Conservation (phyloP, 2,113 vertebrate genomes). For the Hepsetus odoe region DNA sequence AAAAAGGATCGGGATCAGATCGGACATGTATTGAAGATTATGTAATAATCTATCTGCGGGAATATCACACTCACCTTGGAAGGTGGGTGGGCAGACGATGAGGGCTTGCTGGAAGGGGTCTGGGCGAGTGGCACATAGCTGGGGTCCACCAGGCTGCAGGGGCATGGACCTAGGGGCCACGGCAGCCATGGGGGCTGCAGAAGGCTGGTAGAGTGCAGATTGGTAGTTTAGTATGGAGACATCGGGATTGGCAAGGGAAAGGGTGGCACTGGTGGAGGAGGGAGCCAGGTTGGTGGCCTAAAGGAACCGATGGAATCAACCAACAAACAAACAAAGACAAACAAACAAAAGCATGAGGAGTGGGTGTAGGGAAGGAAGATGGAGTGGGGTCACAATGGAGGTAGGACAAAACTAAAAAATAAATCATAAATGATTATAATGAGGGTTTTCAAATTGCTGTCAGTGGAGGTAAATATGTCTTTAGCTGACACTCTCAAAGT, state of each 20-base stretch:
- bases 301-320: slow-evolving; percentile 84
- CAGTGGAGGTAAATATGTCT: neutral
- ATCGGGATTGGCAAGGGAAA: slow-evolving; percentile 94
- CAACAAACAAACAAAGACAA: slow-evolving; percentile 50
- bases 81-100: slow-evolving; percentile 96
- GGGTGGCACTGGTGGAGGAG: slow-evolving; percentile 95
- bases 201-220: slow-evolving; percentile 97
- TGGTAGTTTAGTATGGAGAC: slow-evolving; percentile 99
- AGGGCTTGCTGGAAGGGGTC: slow-evolving; percentile 99
- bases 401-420: slow-evolving; percentile 22
- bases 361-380: slow-evolving; percentile 62
- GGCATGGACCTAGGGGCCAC: slow-evolving; percentile 97
- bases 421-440: slow-evolving; percentile 26
- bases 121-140: slow-evolving; percentile 91
- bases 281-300: slow-evolving; percentile 93
- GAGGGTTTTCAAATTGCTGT: neutral
- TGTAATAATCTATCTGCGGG: neutral
- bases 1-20: no score
- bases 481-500: neutral
- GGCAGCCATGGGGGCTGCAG: slow-evolving; percentile 96
- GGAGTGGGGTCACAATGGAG: slow-evolving; percentile 63
- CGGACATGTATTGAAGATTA: neutral
- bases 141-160: slow-evolving; percentile 89
- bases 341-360: slow-evolving; percentile 66
- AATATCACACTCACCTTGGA: slow-evolving; percentile 86